Base-by-base conservation (phyloP, 2,797 vertebrate genomes). In the Xerus rutilus region DNA sequence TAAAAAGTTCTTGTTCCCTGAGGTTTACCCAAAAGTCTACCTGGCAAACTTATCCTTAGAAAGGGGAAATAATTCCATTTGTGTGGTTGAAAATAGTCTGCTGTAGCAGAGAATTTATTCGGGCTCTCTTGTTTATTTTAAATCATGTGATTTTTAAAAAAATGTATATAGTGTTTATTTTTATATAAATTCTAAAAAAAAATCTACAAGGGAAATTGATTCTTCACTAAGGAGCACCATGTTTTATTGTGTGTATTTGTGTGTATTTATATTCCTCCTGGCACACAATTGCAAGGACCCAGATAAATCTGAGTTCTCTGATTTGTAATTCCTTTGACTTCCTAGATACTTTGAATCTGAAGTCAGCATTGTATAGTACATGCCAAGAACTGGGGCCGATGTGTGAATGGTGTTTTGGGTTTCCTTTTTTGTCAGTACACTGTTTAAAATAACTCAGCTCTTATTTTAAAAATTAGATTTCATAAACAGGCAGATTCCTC, bases 21-120 rank as follows among this genome's bases (percentile, higher is more conserved):
- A 35, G 4, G 0, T 7, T 65, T n/a, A 7, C 28, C 28, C 77
- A 15, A 1, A 62, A 45, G 28, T 10, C 45, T 65, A 25, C 5
- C 77, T 81, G 21, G 85, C 82, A 88, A 3, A 88, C 47, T 78
- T 81, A 74, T 87, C 57, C 28, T 93, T 69, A 82, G 62, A 49
- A 91, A 82, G 32, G 18, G 32, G 73, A 86, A 82, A 15, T 83
- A 32, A 79, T 90, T 79, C 25, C 20, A 76, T 11, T 45, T 49
- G 5, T 92, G 15, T 57, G 18, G 18, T 95, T 82, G 70, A 81
- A 57, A 78, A 17, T 20, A 57, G 8, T 28, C 3, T 79, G 20
- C 7, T 52, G 0, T 14, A 59, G 9, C 54, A 69, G 57, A 25
- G 3, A 17, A 32, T 93, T 79, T 69, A 69, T 62, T 90, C 18